These are phyloP conservation scores for Chelonoidis abingdonii DNA, from an alignment of 2,113 vertebrate genomes.

Conservation along the genomic window DNA sequence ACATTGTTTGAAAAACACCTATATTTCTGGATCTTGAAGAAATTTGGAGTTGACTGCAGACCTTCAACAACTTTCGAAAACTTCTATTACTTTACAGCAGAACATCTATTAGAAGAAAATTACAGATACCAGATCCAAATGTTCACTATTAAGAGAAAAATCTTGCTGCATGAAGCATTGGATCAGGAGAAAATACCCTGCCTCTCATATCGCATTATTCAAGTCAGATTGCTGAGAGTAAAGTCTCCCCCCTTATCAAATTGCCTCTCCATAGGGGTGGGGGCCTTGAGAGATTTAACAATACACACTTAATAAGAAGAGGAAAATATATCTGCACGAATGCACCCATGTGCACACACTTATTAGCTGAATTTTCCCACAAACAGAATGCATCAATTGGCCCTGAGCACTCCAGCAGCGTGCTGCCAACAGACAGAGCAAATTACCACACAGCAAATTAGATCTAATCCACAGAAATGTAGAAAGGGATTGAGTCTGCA, in stretches of 20 bases:
- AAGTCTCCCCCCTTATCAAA: neutral
- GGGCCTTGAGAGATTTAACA: conserved; percentile 63
- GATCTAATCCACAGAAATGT: conserved; percentile 59
- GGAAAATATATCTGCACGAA: conserved; percentile 48
- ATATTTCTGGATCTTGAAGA: conserved; percentile 32
- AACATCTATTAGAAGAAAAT: conserved; percentile 59
- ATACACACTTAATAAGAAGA: conserved; percentile 55
- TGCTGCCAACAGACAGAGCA: conserved; percentile 59
- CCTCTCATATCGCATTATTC: neutral
- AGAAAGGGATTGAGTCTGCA: conserved; percentile 6
- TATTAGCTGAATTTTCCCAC: conserved; percentile 64
- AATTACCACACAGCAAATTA: conserved; percentile 38
- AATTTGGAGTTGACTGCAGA: conserved; percentile 51
- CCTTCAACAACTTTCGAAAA: conserved; percentile 64
- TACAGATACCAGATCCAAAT: conserved; percentile 63
- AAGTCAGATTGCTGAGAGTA: neutral
- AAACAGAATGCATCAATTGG: conserved; percentile 60
- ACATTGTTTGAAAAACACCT: conserved; percentile 8
- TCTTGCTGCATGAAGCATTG: conserved; percentile 21
- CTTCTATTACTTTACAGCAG: conserved; percentile 58
- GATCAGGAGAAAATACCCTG: neutral
- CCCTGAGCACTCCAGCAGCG: conserved; percentile 62
- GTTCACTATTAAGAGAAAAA: neutral
- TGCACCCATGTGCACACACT: conserved; percentile 55
- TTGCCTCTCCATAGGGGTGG: neutral